These are phyloP conservation scores for Protophormia terraenovae DNA, from an alignment of 2,888 invertebrate species.

Conservation along the genomic window DNA sequence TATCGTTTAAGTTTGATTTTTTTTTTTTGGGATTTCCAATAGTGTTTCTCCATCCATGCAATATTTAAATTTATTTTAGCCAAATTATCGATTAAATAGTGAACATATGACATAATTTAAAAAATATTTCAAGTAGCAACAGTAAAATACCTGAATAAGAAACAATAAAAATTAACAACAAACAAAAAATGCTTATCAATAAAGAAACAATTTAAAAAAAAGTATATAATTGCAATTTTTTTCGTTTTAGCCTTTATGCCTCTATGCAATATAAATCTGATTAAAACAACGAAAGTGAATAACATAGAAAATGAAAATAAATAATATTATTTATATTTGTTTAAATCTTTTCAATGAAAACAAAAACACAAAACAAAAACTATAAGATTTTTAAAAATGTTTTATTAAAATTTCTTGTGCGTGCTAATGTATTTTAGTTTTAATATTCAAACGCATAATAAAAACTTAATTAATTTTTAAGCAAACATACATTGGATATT, in stretches of 20 bases:
- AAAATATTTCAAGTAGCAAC: conserved; percentile 23
- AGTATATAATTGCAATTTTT: conserved; percentile 5
- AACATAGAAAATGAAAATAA: not conserved
- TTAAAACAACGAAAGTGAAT: not conserved
- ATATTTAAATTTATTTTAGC: not conserved
- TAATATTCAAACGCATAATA: not conserved
- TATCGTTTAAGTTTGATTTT: no score
- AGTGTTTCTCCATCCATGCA: no score
- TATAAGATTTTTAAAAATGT: not conserved
- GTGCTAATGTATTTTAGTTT: not conserved
- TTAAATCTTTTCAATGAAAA: not conserved
- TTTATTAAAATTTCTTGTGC: not conserved
- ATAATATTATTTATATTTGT: not conserved
- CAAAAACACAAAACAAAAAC: not conserved
- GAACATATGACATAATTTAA: conserved; percentile 54
- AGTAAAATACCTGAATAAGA: not conserved
- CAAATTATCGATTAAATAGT: conserved; percentile 9
- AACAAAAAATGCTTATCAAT: conserved; percentile 42
- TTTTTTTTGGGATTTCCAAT: no score
- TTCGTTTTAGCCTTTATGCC: not conserved
- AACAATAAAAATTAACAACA: not conserved
- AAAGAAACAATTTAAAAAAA: not conserved
- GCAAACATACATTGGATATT: not conserved
- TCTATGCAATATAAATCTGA: conserved; percentile 14
- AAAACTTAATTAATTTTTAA: not conserved